These are phyloP conservation scores for Drosophila murphyi DNA, from an alignment of 1,140 invertebrate species.

Conservation along the genomic window DNA sequence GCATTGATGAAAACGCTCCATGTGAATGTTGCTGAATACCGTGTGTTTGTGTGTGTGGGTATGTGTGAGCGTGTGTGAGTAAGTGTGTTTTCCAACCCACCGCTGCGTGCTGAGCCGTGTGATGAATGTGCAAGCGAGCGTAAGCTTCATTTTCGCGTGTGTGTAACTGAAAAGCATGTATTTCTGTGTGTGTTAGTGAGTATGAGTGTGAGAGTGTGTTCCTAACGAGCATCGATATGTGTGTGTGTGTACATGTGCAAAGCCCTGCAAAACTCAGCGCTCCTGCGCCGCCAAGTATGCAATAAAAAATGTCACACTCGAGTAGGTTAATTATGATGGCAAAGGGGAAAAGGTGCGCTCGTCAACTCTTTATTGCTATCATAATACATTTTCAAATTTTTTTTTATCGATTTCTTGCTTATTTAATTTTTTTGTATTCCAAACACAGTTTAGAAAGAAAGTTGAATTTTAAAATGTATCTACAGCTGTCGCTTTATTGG, in stretches of 20 bases:
- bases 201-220: conserved; percentile 14
- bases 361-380: conserved; percentile 8
- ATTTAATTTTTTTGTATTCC: too few species aligned
- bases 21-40: conserved; percentile 17
- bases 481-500: too few species aligned
- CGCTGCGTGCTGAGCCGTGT: conserved; percentile 72
- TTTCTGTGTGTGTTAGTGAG: conserved; percentile 26
- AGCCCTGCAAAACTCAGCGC: not conserved
- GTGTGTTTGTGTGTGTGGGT: conserved; percentile 5
- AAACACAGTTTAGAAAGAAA: too few species aligned
- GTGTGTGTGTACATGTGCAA: not conserved
- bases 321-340: conserved; percentile 69
- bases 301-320: conserved; percentile 81
- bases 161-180: conserved; percentile 48
- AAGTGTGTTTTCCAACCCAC: conserved; percentile 1
- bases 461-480: too few species aligned
- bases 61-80: conserved; percentile 18
- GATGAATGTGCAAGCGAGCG: conserved; percentile 81
- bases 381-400: conserved; percentile 17
- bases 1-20: conserved; percentile 57
- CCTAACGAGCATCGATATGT: conserved; percentile 65
- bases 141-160: conserved; percentile 68
- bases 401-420: not conserved
- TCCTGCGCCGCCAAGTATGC: conserved; percentile 68
- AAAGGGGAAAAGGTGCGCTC: conserved; percentile 1